phyloP scores from a whole-genome alignment of 2,113 vertebrate genomes.

The Hippopotamus amphibius region DNA sequence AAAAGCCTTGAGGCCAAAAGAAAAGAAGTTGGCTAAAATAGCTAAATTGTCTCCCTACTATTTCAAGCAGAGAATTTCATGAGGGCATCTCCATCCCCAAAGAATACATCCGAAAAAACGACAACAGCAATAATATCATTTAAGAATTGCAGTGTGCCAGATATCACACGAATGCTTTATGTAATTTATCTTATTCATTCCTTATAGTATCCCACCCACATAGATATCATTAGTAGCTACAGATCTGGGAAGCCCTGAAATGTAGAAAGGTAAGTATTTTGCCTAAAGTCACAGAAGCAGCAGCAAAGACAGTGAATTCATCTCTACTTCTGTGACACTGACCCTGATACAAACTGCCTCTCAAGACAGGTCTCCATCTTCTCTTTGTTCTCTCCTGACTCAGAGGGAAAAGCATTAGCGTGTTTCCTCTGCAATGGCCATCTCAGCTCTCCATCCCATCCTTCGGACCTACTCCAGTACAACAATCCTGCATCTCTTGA shows the following conservation, averaged over 20 bases:
- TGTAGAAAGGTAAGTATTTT: not conserved
- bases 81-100: not conserved
- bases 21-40: constrained; percentile 5
- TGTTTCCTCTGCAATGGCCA: not conserved
- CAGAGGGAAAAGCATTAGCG: not conserved
- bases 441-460: not conserved
- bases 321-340: not conserved
- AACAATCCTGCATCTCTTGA: not conserved
- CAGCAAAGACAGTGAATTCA: not conserved
- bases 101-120: not conserved
- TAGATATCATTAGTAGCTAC: not conserved
- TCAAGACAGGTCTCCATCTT: not conserved
- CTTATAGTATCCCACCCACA: not conserved
- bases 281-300: not conserved
- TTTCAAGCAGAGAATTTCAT: not conserved
- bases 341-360: not conserved
- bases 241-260: not conserved
- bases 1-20: not conserved
- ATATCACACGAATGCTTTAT: not conserved
- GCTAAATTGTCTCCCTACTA: not conserved
- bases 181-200: not conserved
- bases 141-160: not conserved
- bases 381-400: not conserved
- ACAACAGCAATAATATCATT: not conserved
- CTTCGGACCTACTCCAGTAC: not conserved